These are phyloP conservation scores for Thamnophis elegans DNA, from an alignment of 2,797 vertebrate genomes.

Conservation along the genomic window DNA sequence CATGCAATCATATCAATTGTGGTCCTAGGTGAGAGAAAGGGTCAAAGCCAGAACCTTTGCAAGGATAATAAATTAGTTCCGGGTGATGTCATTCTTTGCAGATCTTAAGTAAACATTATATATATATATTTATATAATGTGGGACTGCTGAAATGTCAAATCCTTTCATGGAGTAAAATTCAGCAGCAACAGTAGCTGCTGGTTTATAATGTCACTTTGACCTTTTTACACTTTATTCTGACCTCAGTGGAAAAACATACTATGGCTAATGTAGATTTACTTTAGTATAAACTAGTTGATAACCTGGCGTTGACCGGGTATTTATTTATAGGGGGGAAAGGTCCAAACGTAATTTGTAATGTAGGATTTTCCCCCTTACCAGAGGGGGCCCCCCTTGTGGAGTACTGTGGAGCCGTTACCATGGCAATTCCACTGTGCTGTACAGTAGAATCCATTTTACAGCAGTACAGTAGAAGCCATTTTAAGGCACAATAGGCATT, in stretches of 20 bases:
- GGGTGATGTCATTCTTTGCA: neutral
- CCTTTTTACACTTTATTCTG: neutral
- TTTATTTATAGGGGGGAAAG: no score
- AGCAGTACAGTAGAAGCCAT: no score
- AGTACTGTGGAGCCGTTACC: no score
- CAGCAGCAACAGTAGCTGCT: neutral
- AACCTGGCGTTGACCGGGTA: no score
- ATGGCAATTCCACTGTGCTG: no score
- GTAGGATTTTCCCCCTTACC: no score
- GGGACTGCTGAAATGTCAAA: neutral
- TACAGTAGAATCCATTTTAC: no score
- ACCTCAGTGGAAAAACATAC: neutral
- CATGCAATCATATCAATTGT: neutral
- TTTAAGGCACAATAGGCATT: no score
- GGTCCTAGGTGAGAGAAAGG: neutral
- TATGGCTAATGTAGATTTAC: neutral
- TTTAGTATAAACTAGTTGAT: neutral
- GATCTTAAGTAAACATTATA: neutral
- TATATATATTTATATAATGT: neutral
- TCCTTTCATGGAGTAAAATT: neutral
- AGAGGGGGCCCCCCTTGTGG: no score
- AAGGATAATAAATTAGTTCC: neutral
- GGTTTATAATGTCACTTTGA: neutral
- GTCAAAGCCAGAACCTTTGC: rapidly evolving
- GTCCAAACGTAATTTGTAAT: no score